phyloP scores from a whole-genome alignment of 2,888 invertebrate genomes.

The Watsonalla cultraria region DNA sequence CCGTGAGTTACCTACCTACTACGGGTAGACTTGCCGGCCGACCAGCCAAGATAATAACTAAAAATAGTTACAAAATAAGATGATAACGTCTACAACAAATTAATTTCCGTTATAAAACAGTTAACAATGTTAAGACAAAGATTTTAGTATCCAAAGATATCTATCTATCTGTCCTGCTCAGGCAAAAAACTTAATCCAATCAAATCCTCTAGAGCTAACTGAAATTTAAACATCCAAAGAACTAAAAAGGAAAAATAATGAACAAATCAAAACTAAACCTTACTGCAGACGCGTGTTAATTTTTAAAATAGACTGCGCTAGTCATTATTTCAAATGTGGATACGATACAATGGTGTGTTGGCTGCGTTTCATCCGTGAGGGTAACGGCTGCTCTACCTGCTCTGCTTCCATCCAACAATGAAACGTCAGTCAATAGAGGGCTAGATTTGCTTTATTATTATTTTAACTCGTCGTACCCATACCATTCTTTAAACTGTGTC shows the following conservation, averaged over 20 bases:
- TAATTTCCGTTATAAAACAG: too few relatives aligned
- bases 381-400: conserved; percentile 71
- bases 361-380: conserved; percentile 46
- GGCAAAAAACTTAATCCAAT: too few relatives aligned
- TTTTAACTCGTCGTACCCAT: conserved; percentile 16
- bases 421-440: conserved; percentile 58
- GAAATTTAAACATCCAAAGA: conserved; percentile 7
- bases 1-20: too few relatives aligned
- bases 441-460: conserved; percentile 42
- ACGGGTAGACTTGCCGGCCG: too few relatives aligned
- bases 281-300: conserved; percentile 28
- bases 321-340: conserved; percentile 29
- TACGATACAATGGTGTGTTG: conserved; percentile 46
- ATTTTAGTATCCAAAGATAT: conserved; percentile 4
- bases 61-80: conserved; percentile 4
- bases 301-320: conserved; percentile 39
- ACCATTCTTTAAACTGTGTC: background rate
- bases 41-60: conserved; percentile 9
- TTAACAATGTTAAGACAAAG: background rate
- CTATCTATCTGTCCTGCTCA: too few relatives aligned
- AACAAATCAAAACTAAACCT: conserved; percentile 13
- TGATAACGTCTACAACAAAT: background rate
- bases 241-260: conserved; percentile 2
- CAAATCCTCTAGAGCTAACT: too few relatives aligned
- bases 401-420: conserved; percentile 42